Evolutionary conservation across 2,888 invertebrate genomes (phyloP).

Genomic region (Ptycholaimellus sp.): DNA sequence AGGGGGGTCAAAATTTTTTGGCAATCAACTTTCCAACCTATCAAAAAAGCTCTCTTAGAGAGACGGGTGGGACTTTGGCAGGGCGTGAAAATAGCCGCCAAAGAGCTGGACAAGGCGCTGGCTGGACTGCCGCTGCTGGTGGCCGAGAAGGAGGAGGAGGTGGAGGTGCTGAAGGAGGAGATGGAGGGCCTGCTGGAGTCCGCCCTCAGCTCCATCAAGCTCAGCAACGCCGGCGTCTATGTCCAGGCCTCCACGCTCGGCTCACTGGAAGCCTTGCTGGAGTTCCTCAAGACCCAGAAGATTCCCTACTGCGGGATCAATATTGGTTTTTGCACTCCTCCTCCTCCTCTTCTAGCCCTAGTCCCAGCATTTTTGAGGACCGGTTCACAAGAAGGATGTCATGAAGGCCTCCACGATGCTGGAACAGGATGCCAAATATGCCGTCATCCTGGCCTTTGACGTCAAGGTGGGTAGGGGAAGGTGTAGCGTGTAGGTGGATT

Average conservation of each 20-base stretch:
- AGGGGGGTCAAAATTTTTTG: too few relatives aligned
- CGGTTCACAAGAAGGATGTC: slow-evolving; percentile 93
- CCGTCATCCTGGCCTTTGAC: slow-evolving; percentile 95
- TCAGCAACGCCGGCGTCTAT: slow-evolving; percentile 74
- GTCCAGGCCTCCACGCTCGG: slow-evolving; percentile 99
- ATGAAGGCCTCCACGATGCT: slow-evolving; percentile 99
- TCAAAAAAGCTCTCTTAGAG: too few relatives aligned
- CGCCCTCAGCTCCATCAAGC: slow-evolving; percentile 68
- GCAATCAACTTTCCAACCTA: too few relatives aligned
- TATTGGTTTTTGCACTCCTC: too few relatives aligned
- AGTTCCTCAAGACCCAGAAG: slow-evolving; percentile 66
- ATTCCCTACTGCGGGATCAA: slow-evolving; percentile 92
- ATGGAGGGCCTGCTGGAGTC: slow-evolving; percentile 61
- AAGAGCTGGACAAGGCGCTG: slow-evolving; percentile 87
- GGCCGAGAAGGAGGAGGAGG: slow-evolving; percentile 73
- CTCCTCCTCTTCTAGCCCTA: too few relatives aligned
- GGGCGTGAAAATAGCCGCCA: slow-evolving; percentile 92
- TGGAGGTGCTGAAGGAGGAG: slow-evolving; percentile 61
- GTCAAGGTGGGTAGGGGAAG: too few relatives aligned
- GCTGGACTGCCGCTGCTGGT: slow-evolving; percentile 73
- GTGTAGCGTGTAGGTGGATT: too few relatives aligned
- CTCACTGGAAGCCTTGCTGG: slow-evolving; percentile 78
- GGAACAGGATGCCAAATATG: slow-evolving; percentile 75
- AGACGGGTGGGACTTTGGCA: too few relatives aligned
- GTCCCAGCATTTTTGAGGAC: too few relatives aligned